These are phyloP conservation scores for Acanthacorydalis orientalis DNA, from an alignment of 2,888 invertebrate species.

Conservation along the genomic window DNA sequence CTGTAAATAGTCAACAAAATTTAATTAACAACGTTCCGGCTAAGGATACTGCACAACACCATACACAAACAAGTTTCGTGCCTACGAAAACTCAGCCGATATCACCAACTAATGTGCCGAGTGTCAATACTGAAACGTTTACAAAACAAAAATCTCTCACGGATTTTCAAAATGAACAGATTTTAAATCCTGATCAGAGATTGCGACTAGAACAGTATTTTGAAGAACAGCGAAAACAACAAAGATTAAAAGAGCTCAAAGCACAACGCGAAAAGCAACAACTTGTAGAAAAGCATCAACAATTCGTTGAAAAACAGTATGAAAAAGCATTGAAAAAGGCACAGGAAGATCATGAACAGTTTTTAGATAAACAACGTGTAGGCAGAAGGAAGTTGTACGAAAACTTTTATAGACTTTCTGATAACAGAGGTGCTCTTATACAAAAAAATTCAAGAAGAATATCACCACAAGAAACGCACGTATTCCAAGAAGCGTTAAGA, in stretches of 20 bases:
- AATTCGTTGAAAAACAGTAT: conserved; percentile 63
- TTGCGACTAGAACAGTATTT: conserved; percentile 31
- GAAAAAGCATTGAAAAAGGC: conserved; percentile 63
- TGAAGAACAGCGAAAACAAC: conserved; percentile 44
- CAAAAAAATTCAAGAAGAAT: conserved; percentile 27
- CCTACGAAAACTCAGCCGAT: conserved; percentile 14
- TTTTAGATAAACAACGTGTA: conserved; percentile 50
- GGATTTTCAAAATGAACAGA: conserved; percentile 17
- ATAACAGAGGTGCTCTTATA: conserved; percentile 14
- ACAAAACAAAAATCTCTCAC: conserved; percentile 13
- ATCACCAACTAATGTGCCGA: conserved; percentile 9
- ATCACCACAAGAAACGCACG: conserved; percentile 43
- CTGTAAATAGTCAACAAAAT: background rate
- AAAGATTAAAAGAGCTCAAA: conserved; percentile 47
- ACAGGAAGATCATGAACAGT: conserved; percentile 52
- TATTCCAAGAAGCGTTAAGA: conserved; percentile 47
- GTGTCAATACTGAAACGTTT: conserved; percentile 9
- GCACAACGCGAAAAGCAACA: conserved; percentile 56
- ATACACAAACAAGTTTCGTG: conserved; percentile 23
- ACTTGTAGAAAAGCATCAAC: conserved; percentile 57
- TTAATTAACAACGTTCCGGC: no score
- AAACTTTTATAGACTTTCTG: conserved; percentile 15
- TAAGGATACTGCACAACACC: conserved; percentile 17
- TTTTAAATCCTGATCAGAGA: conserved; percentile 17
- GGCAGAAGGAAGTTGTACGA: conserved; percentile 34